These are phyloP conservation scores for Archips xylosteana DNA, from an alignment of 2,888 invertebrate genomes.

Conservation along the genomic window DNA sequence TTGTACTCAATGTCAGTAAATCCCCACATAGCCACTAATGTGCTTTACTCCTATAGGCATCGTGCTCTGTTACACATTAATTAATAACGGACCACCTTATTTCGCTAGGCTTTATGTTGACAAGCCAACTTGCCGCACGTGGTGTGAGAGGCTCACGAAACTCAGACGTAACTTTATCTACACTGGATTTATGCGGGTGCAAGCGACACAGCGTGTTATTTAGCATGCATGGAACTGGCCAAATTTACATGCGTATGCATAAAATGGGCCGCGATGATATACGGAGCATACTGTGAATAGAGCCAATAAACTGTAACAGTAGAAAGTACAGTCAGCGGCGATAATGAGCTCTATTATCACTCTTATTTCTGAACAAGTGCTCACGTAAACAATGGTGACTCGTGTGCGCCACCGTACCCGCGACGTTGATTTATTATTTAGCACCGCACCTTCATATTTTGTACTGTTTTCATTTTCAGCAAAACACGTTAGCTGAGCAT, in stretches of 20 bases:
- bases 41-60: too few species aligned
- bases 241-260: slow-evolving; percentile 8
- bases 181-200: not conserved
- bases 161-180: not conserved
- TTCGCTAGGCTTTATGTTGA: not conserved
- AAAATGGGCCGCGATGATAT: not conserved
- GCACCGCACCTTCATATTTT: slow-evolving; percentile 29
- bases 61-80: not conserved
- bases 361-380: not conserved
- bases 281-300: not conserved
- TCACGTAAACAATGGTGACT: not conserved
- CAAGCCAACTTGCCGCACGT: not conserved
- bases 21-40: too few species aligned
- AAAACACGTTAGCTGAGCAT: slow-evolving; percentile 5
- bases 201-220: not conserved
- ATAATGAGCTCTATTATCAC: not conserved
- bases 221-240: slow-evolving; percentile 1
- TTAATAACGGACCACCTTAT: not conserved
- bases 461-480: slow-evolving; percentile 8
- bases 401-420: not conserved
- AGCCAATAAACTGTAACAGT: slow-evolving; percentile 4
- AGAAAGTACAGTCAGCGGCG: not conserved
- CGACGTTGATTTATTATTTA: slow-evolving; percentile 30
- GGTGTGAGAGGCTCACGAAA: not conserved
- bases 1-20: too few species aligned